Percentiles rank a stretch among this genome's conserved stretches.
Evolutionary conservation across 37 sponge, comb jelly and placozoan genomes (phyloP).

Genomic region (Spongilla lacustris): DNA sequence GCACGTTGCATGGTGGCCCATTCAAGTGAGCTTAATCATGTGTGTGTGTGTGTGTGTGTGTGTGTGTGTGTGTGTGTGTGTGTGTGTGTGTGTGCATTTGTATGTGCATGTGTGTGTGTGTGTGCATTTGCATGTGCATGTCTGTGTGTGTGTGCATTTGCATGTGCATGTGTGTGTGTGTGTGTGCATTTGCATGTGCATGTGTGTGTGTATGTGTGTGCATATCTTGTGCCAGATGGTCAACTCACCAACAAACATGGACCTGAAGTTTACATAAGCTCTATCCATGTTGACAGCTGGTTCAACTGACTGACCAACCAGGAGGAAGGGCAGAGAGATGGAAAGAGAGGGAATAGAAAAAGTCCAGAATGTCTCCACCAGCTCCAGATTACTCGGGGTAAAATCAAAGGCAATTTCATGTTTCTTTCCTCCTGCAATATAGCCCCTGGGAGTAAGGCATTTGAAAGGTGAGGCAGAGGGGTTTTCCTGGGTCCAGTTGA

Average conservation of each 20-base stretch:
- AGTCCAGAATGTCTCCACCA: conserved; percentile 84
- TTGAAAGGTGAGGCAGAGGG: conserved; percentile 45
- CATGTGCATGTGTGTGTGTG: too few species aligned
- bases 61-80: not conserved
- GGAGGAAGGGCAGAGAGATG: conserved; percentile 79
- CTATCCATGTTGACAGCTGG: conserved; percentile 88
- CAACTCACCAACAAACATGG: conserved; percentile 70
- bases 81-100: not conserved
- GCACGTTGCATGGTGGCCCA: conserved; percentile 86
- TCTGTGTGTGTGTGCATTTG: too few species aligned
- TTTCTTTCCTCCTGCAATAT: conserved; percentile 73
- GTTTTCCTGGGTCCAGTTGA: conserved; percentile 73
- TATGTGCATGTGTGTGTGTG: too few species aligned
- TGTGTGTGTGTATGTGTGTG: too few species aligned
- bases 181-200: too few species aligned
- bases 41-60: not conserved
- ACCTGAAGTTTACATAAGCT: conserved; percentile 85
- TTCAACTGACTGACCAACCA: conserved; percentile 86
- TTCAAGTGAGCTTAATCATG: not conserved
- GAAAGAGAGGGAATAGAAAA: conserved; percentile 92
- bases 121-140: too few species aligned
- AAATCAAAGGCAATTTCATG: conserved; percentile 92
- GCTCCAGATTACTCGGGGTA: conserved; percentile 53
- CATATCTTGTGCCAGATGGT: too few species aligned
- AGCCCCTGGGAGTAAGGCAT: conserved; percentile 78